phyloP scores from a whole-genome alignment of 2,888 invertebrate genomes.

The Chaetogeoica ovagalla region DNA sequence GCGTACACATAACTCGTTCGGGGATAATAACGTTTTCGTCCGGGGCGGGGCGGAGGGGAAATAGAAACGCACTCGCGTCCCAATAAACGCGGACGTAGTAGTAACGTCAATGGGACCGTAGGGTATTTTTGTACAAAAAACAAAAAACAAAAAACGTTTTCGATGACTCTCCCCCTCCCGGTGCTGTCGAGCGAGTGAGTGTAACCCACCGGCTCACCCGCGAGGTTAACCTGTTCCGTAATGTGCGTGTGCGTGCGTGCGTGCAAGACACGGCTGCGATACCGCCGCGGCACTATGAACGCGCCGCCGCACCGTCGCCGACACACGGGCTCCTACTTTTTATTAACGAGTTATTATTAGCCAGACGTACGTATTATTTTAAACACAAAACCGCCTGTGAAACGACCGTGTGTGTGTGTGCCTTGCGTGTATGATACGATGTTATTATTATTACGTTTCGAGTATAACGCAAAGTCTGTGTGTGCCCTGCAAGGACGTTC shows the following conservation, averaged over 20 bases:
- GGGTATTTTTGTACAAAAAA: too few relatives aligned
- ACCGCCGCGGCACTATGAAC: constrained; percentile 24
- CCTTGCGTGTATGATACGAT: neutral
- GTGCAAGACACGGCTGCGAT: neutral
- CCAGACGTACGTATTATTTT: constrained; percentile 26
- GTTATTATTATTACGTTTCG: constrained; percentile 11
- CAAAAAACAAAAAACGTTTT: neutral
- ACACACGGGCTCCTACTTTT: constrained; percentile 17
- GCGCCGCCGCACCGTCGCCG: constrained; percentile 1
- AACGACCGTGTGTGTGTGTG: neutral
- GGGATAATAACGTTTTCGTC: too few relatives aligned
- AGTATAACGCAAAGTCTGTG: neutral
- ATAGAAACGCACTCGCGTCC: too few relatives aligned
- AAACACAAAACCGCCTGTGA: neutral
- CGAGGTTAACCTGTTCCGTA: constrained; percentile 42
- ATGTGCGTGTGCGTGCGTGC: neutral
- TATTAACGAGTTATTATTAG: constrained; percentile 42
- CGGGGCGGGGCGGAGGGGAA: too few relatives aligned
- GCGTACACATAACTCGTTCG: too few relatives aligned
- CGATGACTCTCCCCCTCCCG: too few relatives aligned
- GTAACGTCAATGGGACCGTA: too few relatives aligned
- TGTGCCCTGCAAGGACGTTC: neutral
- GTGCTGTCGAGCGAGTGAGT: neutral
- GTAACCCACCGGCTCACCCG: neutral
- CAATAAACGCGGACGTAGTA: too few relatives aligned